Evolutionary conservation across 1,140 invertebrate genomes (phyloP).

Genomic region (Drosophila prosaltans): DNA sequence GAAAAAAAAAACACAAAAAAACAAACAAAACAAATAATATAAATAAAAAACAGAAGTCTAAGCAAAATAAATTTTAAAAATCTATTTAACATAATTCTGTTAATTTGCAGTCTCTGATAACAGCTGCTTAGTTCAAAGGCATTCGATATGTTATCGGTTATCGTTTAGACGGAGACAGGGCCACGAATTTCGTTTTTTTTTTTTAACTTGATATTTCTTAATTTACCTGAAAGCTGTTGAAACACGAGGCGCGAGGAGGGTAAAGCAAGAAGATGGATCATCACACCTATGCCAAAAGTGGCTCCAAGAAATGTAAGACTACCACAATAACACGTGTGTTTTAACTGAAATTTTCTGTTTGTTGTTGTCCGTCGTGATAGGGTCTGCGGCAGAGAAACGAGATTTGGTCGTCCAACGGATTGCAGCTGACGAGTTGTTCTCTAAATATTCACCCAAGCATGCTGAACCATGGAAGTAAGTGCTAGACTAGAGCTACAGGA

Average conservation of each 20-base stretch:
- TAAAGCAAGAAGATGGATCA: slow-evolving; percentile 59
- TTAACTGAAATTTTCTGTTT: neutral
- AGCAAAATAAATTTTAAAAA: too few relatives aligned
- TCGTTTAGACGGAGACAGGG: neutral
- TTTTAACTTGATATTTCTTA: neutral
- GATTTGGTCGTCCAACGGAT: slow-evolving; percentile 56
- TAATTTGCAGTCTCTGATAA: neutral
- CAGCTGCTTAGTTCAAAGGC: neutral
- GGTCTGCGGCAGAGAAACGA: slow-evolving; percentile 59
- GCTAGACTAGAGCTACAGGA: neutral
- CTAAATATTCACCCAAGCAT: slow-evolving; percentile 59
- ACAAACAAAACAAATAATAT: slow-evolving; percentile 24
- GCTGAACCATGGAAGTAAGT: slow-evolving; percentile 73
- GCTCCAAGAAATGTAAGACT: slow-evolving; percentile 69
- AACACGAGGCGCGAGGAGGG: neutral
- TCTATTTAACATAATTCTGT: too few relatives aligned
- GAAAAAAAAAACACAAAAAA: slow-evolving; percentile 36
- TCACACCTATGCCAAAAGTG: slow-evolving; percentile 76
- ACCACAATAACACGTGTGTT: slow-evolving; percentile 6
- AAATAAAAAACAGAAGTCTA: neutral
- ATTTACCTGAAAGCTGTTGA: neutral
- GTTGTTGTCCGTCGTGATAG: slow-evolving; percentile 34
- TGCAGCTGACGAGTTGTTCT: slow-evolving; percentile 59
- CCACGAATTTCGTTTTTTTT: neutral
- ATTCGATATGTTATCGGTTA: slow-evolving; percentile 1